Percentiles rank a stretch among this genome's conserved stretches.
phyloP scores from a whole-genome alignment of 64 coral and sea anemone genomes.

The Stichodactyla helianthus region DNA sequence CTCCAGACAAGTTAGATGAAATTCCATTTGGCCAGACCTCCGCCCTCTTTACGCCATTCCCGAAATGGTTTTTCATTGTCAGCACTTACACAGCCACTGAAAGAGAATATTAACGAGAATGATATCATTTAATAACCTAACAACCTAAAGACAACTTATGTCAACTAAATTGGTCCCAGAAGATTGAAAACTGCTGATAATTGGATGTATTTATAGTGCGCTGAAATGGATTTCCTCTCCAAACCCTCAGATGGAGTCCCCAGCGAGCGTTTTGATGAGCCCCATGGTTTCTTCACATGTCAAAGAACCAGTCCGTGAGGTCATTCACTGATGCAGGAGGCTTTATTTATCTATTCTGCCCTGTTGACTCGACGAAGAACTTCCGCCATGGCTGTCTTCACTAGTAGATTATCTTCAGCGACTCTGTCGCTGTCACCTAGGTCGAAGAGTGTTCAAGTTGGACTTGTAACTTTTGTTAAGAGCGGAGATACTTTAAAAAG shows the following conservation, averaged over 20 bases:
- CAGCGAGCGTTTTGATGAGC: not conserved
- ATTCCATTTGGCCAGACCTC: not conserved
- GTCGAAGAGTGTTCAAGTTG: not conserved
- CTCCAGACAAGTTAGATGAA: not conserved
- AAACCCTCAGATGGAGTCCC: not conserved
- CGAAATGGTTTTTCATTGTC: not conserved
- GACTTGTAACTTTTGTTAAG: not conserved
- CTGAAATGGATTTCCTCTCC: not conserved
- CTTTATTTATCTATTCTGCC: not conserved
- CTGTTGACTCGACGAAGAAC: not conserved
- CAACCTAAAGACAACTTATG: not conserved
- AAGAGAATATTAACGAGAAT: not conserved
- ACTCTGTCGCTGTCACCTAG: not conserved
- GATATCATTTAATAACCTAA: not conserved
- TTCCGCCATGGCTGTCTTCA: not conserved
- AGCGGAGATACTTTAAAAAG: not conserved
- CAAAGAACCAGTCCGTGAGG: not conserved
- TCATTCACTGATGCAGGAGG: not conserved
- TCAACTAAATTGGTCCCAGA: not conserved
- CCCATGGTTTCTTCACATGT: not conserved
- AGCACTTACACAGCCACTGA: not conserved
- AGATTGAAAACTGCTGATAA: not conserved
- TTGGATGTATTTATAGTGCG: not conserved
- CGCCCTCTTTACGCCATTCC: not conserved
- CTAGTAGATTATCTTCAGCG: not conserved